Evolutionary conservation across 2,888 invertebrate species (phyloP).

Genomic region (Disparrhopalites patrizii): DNA sequence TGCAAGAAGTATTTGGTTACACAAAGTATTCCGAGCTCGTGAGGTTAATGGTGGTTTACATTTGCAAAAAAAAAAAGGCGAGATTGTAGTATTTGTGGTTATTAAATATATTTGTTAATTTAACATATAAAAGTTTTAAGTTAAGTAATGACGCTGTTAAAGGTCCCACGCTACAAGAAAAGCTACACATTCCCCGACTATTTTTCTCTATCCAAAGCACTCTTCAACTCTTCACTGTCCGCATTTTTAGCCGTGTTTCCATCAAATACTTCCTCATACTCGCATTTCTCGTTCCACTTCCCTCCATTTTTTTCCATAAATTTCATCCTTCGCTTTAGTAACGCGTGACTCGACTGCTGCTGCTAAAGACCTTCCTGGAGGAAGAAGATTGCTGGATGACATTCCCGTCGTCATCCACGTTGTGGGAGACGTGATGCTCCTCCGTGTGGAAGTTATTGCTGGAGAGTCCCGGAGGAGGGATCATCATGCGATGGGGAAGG

Average conservation of each 20-base stretch:
- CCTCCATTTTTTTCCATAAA: no score
- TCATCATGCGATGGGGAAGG: background rate
- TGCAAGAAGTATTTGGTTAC: constrained; percentile 23
- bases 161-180: background rate
- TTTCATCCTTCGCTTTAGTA: no score
- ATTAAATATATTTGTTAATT: background rate
- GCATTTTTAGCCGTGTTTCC: no score
- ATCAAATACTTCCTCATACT: no score
- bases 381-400: constrained; percentile 1
- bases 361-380: constrained; percentile 11
- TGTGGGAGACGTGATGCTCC: constrained; percentile 23
- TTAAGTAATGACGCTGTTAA: no score
- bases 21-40: constrained; percentile 21
- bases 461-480: no score
- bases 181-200: no score
- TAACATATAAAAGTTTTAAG: background rate
- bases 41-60: constrained; percentile 23
- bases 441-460: constrained; percentile 20
- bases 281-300: no score
- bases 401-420: constrained; percentile 27
- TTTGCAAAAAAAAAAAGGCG: no score
- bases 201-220: no score
- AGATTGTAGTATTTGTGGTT: constrained; percentile 6
- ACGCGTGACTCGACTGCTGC: constrained; percentile 20
- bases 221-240: no score